Conservation (phyloP, 1,140 invertebrate species). For the Drosophila nebulosa region DNA sequence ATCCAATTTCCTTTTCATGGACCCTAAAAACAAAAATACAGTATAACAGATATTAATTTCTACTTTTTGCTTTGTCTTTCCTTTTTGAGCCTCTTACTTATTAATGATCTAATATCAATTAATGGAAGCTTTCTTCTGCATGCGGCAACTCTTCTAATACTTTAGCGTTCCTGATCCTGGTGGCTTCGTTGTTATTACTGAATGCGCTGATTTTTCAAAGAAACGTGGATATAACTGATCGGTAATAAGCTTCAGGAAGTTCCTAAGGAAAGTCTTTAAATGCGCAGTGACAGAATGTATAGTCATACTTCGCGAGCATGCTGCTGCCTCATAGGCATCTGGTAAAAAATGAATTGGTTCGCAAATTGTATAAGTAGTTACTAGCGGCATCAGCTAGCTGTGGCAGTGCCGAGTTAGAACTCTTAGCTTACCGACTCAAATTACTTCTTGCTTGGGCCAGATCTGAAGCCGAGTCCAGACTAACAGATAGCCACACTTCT, state of each 20-base stretch:
- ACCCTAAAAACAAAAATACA: constrained; percentile 82
- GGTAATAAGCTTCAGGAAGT: constrained; percentile 96
- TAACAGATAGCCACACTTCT: constrained; percentile 98
- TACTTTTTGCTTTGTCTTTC: constrained; percentile 7
- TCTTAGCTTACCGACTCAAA: constrained; percentile 90
- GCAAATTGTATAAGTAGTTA: no score
- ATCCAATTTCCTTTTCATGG: constrained; percentile 92
- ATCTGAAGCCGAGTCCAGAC: constrained; percentile 96
- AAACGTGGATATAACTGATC: constrained; percentile 90
- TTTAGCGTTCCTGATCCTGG: constrained; percentile 82
- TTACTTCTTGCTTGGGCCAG: constrained; percentile 93
- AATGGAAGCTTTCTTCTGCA: constrained; percentile 93
- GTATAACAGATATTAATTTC: not conserved
- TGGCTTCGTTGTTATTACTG: constrained; percentile 81
- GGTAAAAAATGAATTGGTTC: not conserved
- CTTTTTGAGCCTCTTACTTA: constrained; percentile 83
- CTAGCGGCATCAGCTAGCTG: no score
- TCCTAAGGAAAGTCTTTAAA: constrained; percentile 97
- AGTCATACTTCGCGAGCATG: constrained; percentile 97
- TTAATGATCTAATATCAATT: constrained; percentile 91
- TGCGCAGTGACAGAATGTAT: constrained; percentile 97
- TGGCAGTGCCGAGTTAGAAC: no score
- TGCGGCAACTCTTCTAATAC: constrained; percentile 89
- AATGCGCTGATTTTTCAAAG: constrained; percentile 76
- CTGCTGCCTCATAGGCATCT: constrained; percentile 95